Conservation (phyloP, 2,113 vertebrate genomes). For the Leptobrachium ailaonicum region DNA sequence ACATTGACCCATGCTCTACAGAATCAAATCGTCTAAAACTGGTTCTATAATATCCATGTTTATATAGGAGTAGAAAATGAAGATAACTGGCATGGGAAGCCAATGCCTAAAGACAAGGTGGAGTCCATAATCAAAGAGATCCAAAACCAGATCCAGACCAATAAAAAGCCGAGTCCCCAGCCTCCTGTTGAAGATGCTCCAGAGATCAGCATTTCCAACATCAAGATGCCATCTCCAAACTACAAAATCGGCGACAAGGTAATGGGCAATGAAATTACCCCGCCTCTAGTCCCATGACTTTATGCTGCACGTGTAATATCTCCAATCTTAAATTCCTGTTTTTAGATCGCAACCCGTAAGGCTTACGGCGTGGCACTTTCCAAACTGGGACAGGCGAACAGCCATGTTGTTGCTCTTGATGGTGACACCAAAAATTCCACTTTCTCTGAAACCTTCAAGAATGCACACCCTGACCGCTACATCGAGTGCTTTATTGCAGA, state of each 20-base stretch:
- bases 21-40: too few relatives aligned
- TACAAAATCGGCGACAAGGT: slow-evolving; percentile 80
- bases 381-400: slow-evolving; percentile 71
- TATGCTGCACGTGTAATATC: too few relatives aligned
- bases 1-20: too few relatives aligned
- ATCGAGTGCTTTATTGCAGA: slow-evolving; percentile 85
- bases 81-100: slow-evolving; percentile 84
- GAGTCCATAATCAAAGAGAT: slow-evolving; percentile 71
- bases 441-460: slow-evolving; percentile 78
- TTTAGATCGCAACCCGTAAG: slow-evolving; percentile 75
- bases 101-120: slow-evolving; percentile 76
- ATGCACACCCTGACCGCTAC: slow-evolving; percentile 77
- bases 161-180: slow-evolving; percentile 63
- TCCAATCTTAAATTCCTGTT: not conserved
- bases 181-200: slow-evolving; percentile 69
- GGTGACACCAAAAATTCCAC: slow-evolving; percentile 85
- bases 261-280: not conserved
- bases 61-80: slow-evolving; percentile 75
- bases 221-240: slow-evolving; percentile 66
- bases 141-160: slow-evolving; percentile 71
- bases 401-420: slow-evolving; percentile 77
- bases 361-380: slow-evolving; percentile 79
- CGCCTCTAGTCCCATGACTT: not conserved
- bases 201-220: slow-evolving; percentile 55
- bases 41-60: not conserved